Base-by-base conservation (phyloP, 2,113 vertebrate genomes). In the Osmerus eperlanus region DNA sequence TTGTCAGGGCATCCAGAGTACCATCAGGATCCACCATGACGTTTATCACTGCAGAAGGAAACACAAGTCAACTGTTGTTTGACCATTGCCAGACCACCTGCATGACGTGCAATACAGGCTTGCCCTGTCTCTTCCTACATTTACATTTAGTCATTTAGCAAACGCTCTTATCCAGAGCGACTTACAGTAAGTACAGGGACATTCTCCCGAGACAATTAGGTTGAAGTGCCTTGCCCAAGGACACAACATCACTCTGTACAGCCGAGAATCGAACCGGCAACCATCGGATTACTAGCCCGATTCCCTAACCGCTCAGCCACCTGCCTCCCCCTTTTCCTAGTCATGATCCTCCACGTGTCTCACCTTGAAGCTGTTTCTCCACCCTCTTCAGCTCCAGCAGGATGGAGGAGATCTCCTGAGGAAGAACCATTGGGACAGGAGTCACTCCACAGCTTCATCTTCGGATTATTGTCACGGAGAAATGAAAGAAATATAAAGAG, bases 21-120 rank as follows among this genome's bases (percentile, higher is more conserved):
- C 97, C 97, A 51, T 98, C 97, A 3, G 97, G 97, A 86, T 99
- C 97, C 28, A 99, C 95, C 96, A 99, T 99, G 68, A 96, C 87
- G 61, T 98, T 97, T 83, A 99, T 99, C 18, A 94, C 97, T 99
- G 78, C 68, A 56, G 70, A 81, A 65, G 18, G 14, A 71, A 36
- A 25, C 9, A 73, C 0, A 63, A 60, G 36, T 51, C 54, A 28
- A 56, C n/a, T 67, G 63, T 47, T 47, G 9, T 5, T 23, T 23
- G 23, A 23, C 23, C 23, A 41, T 29, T 67, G 16, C 53, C 53
- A 19, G 36, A 28, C 23, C 28, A 62, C 28, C 15, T 25, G 32
- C 32, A 36, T 4, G 32, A 36, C 1, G 32, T 36, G 19, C 58
- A 60, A 60, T 23, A 19, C 23, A 15, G 5, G 21, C 28, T 12